Evolutionary conservation across 2,113 vertebrate genomes (phyloP).

Genomic region (Amphiprion percula): DNA sequence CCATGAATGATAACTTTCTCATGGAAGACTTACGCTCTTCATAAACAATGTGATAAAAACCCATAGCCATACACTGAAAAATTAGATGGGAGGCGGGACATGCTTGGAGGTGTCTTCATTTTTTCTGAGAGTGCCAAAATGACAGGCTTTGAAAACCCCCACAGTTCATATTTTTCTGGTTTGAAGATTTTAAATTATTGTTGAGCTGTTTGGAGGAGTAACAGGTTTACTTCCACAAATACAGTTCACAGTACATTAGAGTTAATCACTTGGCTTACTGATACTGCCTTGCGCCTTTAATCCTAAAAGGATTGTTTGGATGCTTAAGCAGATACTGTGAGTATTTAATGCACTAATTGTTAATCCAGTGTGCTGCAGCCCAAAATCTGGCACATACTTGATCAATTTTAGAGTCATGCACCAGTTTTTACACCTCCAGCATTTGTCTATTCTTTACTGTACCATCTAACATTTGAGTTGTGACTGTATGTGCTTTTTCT

Average conservation of each 20-base stretch:
- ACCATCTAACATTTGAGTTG: background rate
- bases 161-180: background rate
- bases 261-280: slow-evolving; percentile 9
- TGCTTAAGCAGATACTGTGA: background rate
- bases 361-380: slow-evolving; percentile 11
- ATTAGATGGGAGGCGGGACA: too few species aligned
- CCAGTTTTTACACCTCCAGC: background rate
- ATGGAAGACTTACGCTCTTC: too few species aligned
- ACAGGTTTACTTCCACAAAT: slow-evolving; percentile 2
- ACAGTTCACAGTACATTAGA: slow-evolving; percentile 4
- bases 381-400: background rate
- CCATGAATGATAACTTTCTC: too few species aligned
- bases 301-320: slow-evolving; percentile 10
- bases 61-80: too few species aligned
- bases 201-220: background rate
- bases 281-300: slow-evolving; percentile 3
- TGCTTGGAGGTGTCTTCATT: too few species aligned
- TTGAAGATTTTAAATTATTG: background rate
- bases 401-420: background rate
- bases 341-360: background rate
- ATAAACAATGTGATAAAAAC: too few species aligned
- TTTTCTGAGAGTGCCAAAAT: too few species aligned
- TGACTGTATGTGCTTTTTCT: slow-evolving; percentile 31
- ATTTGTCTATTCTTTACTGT: background rate
- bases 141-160: too few species aligned